These are phyloP conservation scores for Sylvicola cinctus DNA, from an alignment of 2,888 invertebrate species.

Conservation along the genomic window DNA sequence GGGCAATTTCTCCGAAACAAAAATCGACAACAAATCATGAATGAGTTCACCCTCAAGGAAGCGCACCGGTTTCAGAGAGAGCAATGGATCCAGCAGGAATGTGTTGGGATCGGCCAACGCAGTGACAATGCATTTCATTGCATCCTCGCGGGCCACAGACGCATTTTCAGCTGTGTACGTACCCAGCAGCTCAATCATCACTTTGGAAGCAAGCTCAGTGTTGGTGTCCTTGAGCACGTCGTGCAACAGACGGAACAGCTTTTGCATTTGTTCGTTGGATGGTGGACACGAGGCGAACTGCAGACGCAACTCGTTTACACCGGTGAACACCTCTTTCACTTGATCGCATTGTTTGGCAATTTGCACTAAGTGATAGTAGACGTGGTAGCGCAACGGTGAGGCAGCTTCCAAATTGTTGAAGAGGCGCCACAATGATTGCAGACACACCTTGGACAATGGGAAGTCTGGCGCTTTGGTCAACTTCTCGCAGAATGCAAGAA, in stretches of 20 bases:
- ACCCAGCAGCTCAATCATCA: constrained; percentile 90
- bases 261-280: constrained; percentile 78
- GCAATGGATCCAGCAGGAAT: constrained; percentile 83
- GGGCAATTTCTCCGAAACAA: constrained; percentile 85
- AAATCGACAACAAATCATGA: constrained; percentile 82
- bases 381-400: constrained; percentile 72
- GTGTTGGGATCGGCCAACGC: constrained; percentile 90
- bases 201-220: constrained; percentile 76
- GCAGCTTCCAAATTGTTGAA: constrained; percentile 78
- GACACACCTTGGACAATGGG: constrained; percentile 56
- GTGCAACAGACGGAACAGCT: constrained; percentile 69
- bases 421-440: constrained; percentile 78
- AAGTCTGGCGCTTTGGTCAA: constrained; percentile 68
- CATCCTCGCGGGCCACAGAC: constrained; percentile 89
- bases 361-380: constrained; percentile 79
- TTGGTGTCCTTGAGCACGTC: constrained; percentile 75
- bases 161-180: constrained; percentile 97
- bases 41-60: constrained; percentile 89
- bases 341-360: constrained; percentile 76
- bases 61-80: constrained; percentile 83
- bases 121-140: constrained; percentile 86
- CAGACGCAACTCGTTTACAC: constrained; percentile 62
- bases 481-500: constrained; percentile 81
- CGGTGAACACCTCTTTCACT: constrained; percentile 63
- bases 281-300: constrained; percentile 64